Base-by-base conservation (phyloP, 2,797 vertebrate genomes). In the Coracias cyanogaster region DNA sequence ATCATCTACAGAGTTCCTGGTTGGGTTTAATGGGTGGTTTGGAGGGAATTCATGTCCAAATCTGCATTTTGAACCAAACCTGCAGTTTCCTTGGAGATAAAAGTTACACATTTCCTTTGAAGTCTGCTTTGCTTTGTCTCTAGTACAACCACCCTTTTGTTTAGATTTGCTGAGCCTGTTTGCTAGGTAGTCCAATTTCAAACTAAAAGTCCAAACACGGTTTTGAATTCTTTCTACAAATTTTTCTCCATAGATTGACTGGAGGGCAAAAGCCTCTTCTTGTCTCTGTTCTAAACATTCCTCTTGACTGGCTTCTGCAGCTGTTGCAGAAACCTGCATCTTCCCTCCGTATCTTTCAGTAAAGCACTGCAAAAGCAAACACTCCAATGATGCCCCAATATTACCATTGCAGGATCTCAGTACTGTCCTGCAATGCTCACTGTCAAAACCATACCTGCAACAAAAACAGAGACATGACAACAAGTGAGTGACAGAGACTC, bases 181-280 rank as follows among this genome's bases (percentile, higher is more conserved):
- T 35, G 97, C 96, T 37, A 99, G 77, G 96, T 99, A 99, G 0
- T 98, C 94, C 69, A 99, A 92, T 58, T 99, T 98, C 94, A 99
- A 97, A 67, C 94, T 98, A 22, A 99, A 91, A 29, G 98, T 98
- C 99, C 99, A 99, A 86, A 99, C 99, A 11, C 94, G 92, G 87
- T 99, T 99, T 80, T 98, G 96, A 95, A 99, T 99, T 93, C 99
- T 98, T 97, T 99, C 99, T 29, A 97, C 97, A 95, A 99, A 99
- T 82, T 99, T 99, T 22, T 99, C 99, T 31, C 99, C 99, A 22
- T 98, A 99, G 79, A 99, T 99, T 31, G 99, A 99, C 41, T 73
- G 82, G 14, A 99, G 98, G 39, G 98, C 99, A 79, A 99, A 97
- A 21, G 98, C 98, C 93, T 99, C 99, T 91, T 99, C 99, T 94